Evolutionary conservation across 2,888 invertebrate species (phyloP), one percentile per base, ranked within the genome.

Genomic region (Mythimna albipuncta): DNA sequence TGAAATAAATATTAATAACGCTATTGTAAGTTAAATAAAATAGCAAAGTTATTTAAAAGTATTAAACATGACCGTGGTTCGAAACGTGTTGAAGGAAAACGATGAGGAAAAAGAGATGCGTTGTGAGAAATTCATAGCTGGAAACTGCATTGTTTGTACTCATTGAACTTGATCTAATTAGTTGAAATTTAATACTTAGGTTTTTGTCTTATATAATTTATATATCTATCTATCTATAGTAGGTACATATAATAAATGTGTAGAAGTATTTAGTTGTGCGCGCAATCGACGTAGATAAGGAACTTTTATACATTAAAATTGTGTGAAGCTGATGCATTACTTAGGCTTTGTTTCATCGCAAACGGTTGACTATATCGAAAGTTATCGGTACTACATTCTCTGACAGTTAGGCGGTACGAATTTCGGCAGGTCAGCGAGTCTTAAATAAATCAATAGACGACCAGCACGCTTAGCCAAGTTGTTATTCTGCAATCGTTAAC

Each of bases 1-100:
- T 68, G 13, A 58, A 26, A 58, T 50, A 44, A 77, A 58, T 54
- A 69, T 54, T 19, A 47, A 47, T 32, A 26, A 70, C 6, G 11
- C 6, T 47, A 19, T 13, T 2, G 7, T 35, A 47, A 38, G 2
- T 16, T 59, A 21, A 47, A 44, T 52, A 10, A 2, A 21, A 19
- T 2, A 3, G 59, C n/a, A 10, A 32, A 52, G 32, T 35, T 16
- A 13, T 26, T 63, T 74, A 13, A 47, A 73, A 72, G 6, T 10
- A 44, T 35, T 19, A 16, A 35, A 21, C 6, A 3, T 47, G 10
- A 47, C 19, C 19, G 13, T 7, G 32, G 3, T 10, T 55, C 9
- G 44, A 35, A 54, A 10, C 26, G 11, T 6, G 26, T 6, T 26
- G 26, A 26, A 55, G 26, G 7, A 16, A 55, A 26, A 55, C 13